phyloP scores from a whole-genome alignment of 2,797 vertebrate genomes.

The Pseudochirops corinnae region DNA sequence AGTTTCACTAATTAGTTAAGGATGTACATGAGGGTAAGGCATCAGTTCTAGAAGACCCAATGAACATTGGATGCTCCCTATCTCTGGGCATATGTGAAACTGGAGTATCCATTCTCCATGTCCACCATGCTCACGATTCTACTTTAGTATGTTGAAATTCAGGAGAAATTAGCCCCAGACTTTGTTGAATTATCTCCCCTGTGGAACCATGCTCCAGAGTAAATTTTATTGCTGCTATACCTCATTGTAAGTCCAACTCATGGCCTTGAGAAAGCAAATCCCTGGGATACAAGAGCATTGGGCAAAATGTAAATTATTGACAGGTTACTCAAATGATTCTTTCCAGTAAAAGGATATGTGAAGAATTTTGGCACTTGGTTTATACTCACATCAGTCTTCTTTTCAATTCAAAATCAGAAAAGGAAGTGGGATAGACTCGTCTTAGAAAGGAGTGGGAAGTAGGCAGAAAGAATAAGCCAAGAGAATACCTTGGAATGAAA shows the following conservation, averaged over 20 bases:
- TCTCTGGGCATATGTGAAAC: neutral
- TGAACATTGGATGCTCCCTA: neutral
- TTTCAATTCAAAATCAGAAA: neutral
- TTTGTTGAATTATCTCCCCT: neutral
- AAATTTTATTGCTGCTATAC: neutral
- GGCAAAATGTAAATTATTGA: neutral
- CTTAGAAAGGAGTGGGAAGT: neutral
- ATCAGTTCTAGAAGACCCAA: neutral
- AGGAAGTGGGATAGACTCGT: fast-evolving
- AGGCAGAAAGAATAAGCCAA: neutral
- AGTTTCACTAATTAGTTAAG: neutral
- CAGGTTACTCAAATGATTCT: neutral
- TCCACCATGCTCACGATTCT: neutral
- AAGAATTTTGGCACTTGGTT: neutral
- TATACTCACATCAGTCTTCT: neutral
- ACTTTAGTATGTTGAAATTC: neutral
- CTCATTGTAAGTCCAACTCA: neutral
- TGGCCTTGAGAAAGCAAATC: neutral
- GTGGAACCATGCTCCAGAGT: neutral
- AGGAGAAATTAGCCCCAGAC: neutral
- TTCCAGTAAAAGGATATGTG: neutral
- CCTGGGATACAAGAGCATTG: neutral
- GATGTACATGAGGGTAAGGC: neutral
- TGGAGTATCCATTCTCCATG: neutral
- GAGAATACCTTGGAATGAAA: neutral